phyloP scores from a whole-genome alignment of 2,888 invertebrate species.

The Leptinotarsa juncta region DNA sequence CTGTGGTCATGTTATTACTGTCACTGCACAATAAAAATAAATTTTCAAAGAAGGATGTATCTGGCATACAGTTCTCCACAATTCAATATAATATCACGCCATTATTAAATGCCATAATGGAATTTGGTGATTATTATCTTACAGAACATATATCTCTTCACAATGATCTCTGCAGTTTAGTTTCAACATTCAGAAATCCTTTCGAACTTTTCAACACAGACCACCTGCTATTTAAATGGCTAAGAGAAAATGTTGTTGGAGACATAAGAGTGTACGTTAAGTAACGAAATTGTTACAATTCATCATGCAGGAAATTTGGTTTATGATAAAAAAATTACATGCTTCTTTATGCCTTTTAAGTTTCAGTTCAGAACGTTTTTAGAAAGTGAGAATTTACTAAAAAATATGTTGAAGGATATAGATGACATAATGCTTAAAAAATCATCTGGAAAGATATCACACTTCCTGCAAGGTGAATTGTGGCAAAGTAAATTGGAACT shows the following conservation, averaged over 20 bases:
- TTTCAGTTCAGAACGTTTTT: slow-evolving; percentile 35
- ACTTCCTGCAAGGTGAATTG: slow-evolving; percentile 47
- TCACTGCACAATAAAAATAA: slow-evolving; percentile 28
- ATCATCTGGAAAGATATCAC: slow-evolving; percentile 28
- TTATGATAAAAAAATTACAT: slow-evolving; percentile 47
- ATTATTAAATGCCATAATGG: too few species aligned
- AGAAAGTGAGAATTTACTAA: slow-evolving; percentile 28
- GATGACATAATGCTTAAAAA: slow-evolving; percentile 14
- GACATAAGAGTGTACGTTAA: slow-evolving; percentile 24
- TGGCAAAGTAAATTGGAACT: slow-evolving; percentile 45
- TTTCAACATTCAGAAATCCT: slow-evolving; percentile 9
- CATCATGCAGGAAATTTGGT: slow-evolving; percentile 18
- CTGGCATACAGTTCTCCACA: slow-evolving; percentile 9
- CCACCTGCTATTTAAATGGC: slow-evolving; percentile 18
- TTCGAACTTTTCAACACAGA: slow-evolving; percentile 15
- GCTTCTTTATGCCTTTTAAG: slow-evolving; percentile 60
- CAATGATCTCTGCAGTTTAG: slow-evolving; percentile 19
- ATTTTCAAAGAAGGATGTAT: slow-evolving; percentile 29
- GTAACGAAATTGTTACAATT: slow-evolving; percentile 16
- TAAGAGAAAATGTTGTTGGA: slow-evolving; percentile 1
- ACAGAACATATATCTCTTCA: slow-evolving; percentile 13
- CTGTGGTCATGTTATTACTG: neutral
- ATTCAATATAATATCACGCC: too few species aligned
- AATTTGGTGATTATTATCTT: too few species aligned
- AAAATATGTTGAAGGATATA: slow-evolving; percentile 25